Conservation (phyloP, 1,140 invertebrate genomes). For the Scaptomyza graminum region DNA sequence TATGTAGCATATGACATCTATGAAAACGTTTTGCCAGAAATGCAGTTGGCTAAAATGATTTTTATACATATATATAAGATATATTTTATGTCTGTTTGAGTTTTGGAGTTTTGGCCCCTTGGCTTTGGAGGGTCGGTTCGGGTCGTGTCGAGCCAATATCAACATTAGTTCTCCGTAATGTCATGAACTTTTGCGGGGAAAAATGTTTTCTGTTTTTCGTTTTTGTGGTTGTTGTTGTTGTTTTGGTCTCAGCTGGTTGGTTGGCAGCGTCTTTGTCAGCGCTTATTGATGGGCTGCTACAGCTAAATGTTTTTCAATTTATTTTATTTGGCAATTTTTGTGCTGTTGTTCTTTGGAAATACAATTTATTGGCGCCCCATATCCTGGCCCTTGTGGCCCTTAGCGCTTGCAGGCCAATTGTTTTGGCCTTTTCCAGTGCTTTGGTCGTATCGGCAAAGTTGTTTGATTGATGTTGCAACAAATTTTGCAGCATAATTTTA, state of each 20-base stretch:
- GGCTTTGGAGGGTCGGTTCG: slow-evolving; percentile 19
- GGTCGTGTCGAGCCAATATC: slow-evolving; percentile 59
- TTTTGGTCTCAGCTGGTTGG: slow-evolving; percentile 67
- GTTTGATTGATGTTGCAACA: slow-evolving; percentile 79
- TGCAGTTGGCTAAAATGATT: slow-evolving; percentile 75
- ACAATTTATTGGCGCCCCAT: slow-evolving; percentile 73
- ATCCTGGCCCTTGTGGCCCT: slow-evolving; percentile 41
- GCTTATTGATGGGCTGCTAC: slow-evolving; percentile 74
- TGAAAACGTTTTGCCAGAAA: slow-evolving; percentile 57
- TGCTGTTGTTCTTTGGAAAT: slow-evolving; percentile 16
- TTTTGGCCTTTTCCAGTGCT: slow-evolving; percentile 23
- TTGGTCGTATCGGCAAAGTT: slow-evolving; percentile 50
- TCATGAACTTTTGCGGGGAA: slow-evolving; percentile 65
- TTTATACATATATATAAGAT: slow-evolving; percentile 42
- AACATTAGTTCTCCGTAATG: slow-evolving; percentile 78
- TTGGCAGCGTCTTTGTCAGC: slow-evolving; percentile 72
- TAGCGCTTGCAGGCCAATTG: slow-evolving; percentile 9
- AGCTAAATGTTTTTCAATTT: slow-evolving; percentile 81
- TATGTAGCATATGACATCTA: slow-evolving; percentile 42
- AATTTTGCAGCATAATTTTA: slow-evolving; percentile 74
- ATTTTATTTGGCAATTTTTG: slow-evolving; percentile 63
- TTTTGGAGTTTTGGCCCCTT: slow-evolving; percentile 44
- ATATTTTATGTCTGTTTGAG: slow-evolving; percentile 72
- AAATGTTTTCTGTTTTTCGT: slow-evolving; percentile 16
- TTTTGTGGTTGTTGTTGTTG: slow-evolving; percentile 35